Percentiles rank a stretch among this genome's conserved stretches.
phyloP scores from a whole-genome alignment of 2,888 invertebrate species.

The Nomada ferruginata region DNA sequence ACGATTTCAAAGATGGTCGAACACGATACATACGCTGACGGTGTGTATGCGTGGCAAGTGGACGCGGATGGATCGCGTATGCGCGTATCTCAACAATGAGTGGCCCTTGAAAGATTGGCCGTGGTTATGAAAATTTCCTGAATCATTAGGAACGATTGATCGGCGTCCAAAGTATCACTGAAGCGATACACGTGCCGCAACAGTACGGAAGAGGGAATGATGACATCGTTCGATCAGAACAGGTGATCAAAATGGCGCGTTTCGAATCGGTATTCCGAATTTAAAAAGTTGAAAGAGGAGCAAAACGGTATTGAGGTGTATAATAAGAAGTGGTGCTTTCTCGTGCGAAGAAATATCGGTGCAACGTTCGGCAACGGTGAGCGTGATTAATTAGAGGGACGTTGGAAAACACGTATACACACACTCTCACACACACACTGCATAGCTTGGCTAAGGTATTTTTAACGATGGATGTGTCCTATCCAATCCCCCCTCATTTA shows the following conservation, averaged over 20 bases:
- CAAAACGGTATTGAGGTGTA: slow-evolving; percentile 64
- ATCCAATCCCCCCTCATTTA: slow-evolving; percentile 45
- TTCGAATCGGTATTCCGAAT: slow-evolving; percentile 59
- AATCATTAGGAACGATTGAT: not conserved
- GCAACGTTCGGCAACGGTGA: slow-evolving; percentile 59
- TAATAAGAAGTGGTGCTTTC: slow-evolving; percentile 77
- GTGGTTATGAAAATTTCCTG: not conserved
- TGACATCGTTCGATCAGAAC: not conserved
- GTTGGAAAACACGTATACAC: slow-evolving; percentile 25
- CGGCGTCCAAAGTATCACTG: slow-evolving; percentile 20
- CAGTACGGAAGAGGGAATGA: not conserved
- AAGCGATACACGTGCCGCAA: not conserved
- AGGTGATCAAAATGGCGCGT: not conserved
- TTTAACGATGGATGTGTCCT: slow-evolving; percentile 76
- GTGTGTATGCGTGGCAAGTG: slow-evolving; percentile 31
- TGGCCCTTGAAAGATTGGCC: slow-evolving; percentile 53
- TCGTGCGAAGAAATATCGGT: slow-evolving; percentile 64
- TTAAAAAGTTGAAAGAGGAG: slow-evolving; percentile 30
- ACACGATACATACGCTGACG: slow-evolving; percentile 14
- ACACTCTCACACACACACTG: slow-evolving; percentile 41
- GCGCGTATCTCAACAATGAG: slow-evolving; percentile 70
- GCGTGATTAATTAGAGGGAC: slow-evolving; percentile 56
- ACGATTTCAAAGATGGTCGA: slow-evolving; percentile 27
- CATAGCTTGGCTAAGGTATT: slow-evolving; percentile 73
- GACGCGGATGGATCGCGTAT: slow-evolving; percentile 24